Base-by-base conservation (phyloP, 2,888 invertebrate species). In the Hedychridium roseum region DNA sequence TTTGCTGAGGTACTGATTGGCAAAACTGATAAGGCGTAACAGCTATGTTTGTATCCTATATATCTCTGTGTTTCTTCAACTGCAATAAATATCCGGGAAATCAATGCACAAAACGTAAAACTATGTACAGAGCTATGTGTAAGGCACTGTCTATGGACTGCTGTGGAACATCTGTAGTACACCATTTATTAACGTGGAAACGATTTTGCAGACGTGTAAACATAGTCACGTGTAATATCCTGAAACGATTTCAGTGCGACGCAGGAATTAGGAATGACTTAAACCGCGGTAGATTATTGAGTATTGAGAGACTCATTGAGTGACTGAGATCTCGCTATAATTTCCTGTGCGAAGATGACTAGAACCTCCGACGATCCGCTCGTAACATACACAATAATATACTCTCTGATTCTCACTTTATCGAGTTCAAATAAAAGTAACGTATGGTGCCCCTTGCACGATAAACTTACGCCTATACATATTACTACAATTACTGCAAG, bases 61-160 rank as follows among this genome's bases (percentile, higher is more conserved):
- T 32, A 56, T 43, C 57, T 43, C 50, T 37, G 57, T 44, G 53
- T 41, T 41, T 37, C 38, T 43, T 58, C 54, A 54, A 54, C 55
- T 63, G 50, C 58, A 50, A 61, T 60, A 64, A 60, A 61, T n/a
- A 64, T 64, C 60, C 64, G 57, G 52, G 54, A 52, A 54, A 57
- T 52, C 39, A 60, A 56, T 64, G 46, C 41, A 45, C 64, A 43
- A 43, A 45, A 40, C 52, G 55, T 64, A 64, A 64, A 61, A 57
- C 50, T 64, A 52, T 48, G 47, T 53, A 50, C 11, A 35, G 16
- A 50, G 27, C 45, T 51, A 43, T 53, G 50, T 63, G 50, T 63
- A 63, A 63, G 63, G 63, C 63, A 63, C 63, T 63, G 63, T 63
- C 63, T 64, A 63, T 63, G 51, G 55, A 54, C 51, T 61, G 53